Evolutionary conservation across 2,797 vertebrate genomes (phyloP).

Genomic region (Hypotaenidia okinawae): DNA sequence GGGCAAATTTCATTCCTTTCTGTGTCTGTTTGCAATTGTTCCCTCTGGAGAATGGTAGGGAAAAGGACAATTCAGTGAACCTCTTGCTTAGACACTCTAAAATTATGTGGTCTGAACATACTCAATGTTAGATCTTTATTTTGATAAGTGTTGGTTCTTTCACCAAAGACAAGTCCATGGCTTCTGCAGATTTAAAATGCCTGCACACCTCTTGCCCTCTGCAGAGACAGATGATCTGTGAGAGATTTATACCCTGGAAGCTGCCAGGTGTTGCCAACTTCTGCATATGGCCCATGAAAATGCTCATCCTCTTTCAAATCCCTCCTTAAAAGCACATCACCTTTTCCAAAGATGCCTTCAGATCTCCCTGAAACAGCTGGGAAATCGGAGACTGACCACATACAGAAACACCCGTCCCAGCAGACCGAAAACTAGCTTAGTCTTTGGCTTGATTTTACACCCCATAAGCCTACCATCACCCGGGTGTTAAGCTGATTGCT

Average conservation of each 20-base stretch:
- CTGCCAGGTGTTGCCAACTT: not conserved
- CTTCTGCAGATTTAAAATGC: not conserved
- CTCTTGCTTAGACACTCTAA: not conserved
- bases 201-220: not conserved
- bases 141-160: not conserved
- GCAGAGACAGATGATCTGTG: not conserved
- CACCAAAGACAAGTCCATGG: not conserved
- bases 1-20: not conserved
- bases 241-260: not conserved
- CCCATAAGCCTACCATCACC: fast-evolving
- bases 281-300: not conserved
- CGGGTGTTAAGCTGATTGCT: not conserved
- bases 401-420: not conserved
- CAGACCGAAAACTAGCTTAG: not conserved
- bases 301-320: not conserved
- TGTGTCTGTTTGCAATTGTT: not conserved
- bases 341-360: not conserved
- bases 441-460: not conserved
- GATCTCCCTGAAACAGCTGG: not conserved
- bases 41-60: not conserved
- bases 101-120: not conserved
- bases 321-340: not conserved
- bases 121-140: not conserved
- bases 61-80: not conserved
- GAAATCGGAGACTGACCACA: not conserved